Base-by-base conservation (phyloP, 2,113 vertebrate species). In the Lagopus leucura region DNA sequence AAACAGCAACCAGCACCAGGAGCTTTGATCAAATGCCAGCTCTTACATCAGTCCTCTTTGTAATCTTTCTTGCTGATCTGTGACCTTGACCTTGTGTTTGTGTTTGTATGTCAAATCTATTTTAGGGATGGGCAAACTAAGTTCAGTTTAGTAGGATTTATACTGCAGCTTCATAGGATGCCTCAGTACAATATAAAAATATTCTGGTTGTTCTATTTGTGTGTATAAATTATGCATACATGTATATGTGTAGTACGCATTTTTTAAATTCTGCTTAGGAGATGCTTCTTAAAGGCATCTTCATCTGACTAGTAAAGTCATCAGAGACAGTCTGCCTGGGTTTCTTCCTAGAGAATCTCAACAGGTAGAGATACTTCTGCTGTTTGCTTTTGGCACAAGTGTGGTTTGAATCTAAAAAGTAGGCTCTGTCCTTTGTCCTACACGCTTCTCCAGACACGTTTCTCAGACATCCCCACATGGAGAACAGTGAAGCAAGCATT, bases 41-140 rank as follows among this genome's bases (percentile, higher is more conserved):
- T 98, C 98, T 99, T 99, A 98, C 97, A 98, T 98, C 98, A 98
- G 95, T 97, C 94, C 69, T 96, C 91, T 95, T 97, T 95, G 94
- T 97, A 97, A 97, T 97, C 96, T 97, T 97, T 94, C 97, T 95
- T 97, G 96, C 97, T 98, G 95, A 95, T 98, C 97, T 98, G 93
- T 99, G 98, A 99, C 99, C 98, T 99, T 99, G 98, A 99, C 98
- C 98, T 98, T 97, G 97, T 97, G 97, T 97, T 97, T 96, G 84
- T 97, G 85, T 97, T 96, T 97, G 89, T 97, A 95, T 97, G 92
- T 98, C 97, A 97, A 82, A 94, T 97, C 96, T 98, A 90, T 98
- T 98, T 98, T 97, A 92, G 80, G 89, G 61, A 75, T 96, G 79
- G 84, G 70, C 80, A 94, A 90, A 92, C 63, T 84, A 93, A 96